Percentiles rank a stretch among this genome's conserved stretches.
Conservation (phyloP, 2,888 invertebrate genomes). For the Xestia c-nigrum region DNA sequence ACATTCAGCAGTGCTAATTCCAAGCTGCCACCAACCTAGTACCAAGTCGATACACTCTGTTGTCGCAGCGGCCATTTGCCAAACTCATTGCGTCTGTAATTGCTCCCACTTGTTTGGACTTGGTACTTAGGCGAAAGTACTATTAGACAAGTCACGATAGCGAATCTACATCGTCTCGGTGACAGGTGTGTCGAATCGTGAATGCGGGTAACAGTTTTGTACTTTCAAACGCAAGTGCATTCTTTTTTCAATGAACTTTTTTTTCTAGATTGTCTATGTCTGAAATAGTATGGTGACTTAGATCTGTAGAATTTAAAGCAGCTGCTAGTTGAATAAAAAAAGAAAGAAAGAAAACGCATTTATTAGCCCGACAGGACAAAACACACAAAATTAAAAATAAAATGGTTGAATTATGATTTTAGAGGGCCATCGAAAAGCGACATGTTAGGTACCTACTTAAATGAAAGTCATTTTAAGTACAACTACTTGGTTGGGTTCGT, state of each 20-base stretch:
- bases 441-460: conserved; percentile 6
- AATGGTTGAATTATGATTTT: background rate
- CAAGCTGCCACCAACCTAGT: conserved; percentile 69
- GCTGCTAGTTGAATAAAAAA: conserved; percentile 8
- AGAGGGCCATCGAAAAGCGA: conserved; percentile 25
- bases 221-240: conserved; percentile 33
- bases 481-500: conserved; percentile 9
- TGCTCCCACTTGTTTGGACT: conserved; percentile 41
- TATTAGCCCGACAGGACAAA: too few relatives aligned
- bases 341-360: too few relatives aligned
- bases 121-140: conserved; percentile 42
- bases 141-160: conserved; percentile 43
- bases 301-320: conserved; percentile 26
- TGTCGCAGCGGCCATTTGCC: conserved; percentile 64
- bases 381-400: too few relatives aligned
- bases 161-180: conserved; percentile 45
- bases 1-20: conserved; percentile 86
- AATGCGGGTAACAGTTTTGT: conserved; percentile 13
- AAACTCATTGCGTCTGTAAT: conserved; percentile 54
- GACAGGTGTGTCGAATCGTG: conserved; percentile 55
- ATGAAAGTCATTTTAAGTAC: conserved; percentile 24
- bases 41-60: conserved; percentile 79
- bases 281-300: background rate
- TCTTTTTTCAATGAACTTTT: conserved; percentile 1
- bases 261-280: background rate